Percentiles rank a stretch among this genome's conserved stretches.
phyloP scores from a whole-genome alignment of 2,797 vertebrate species.

The Phalloptychus januarius region DNA sequence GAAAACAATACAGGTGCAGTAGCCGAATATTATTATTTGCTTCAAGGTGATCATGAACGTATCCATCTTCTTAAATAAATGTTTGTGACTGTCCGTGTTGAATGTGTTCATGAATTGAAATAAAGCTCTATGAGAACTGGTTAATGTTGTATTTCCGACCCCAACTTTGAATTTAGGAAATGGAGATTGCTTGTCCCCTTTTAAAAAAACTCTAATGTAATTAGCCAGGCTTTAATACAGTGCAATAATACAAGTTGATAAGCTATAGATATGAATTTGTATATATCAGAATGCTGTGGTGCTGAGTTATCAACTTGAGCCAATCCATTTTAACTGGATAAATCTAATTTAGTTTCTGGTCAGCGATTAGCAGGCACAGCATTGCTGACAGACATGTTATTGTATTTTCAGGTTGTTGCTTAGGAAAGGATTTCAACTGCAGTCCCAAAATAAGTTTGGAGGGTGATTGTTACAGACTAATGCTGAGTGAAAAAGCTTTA shows the following conservation, averaged over 20 bases:
- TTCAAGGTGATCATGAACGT: background rate
- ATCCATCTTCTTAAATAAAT: background rate
- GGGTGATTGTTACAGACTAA: background rate
- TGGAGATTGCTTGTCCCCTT: background rate
- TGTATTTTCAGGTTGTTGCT: slow-evolving; percentile 1
- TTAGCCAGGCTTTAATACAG: background rate
- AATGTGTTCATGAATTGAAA: background rate
- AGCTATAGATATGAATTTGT: background rate
- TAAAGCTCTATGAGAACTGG: background rate
- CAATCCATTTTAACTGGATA: background rate
- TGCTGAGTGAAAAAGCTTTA: background rate
- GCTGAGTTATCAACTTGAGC: background rate
- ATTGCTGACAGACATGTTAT: background rate
- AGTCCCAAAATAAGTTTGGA: background rate
- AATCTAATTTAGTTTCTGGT: background rate
- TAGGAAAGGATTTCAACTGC: background rate
- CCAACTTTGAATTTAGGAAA: background rate
- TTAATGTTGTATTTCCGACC: background rate
- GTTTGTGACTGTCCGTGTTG: background rate
- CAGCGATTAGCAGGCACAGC: background rate
- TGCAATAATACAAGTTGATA: no score
- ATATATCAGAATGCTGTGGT: background rate
- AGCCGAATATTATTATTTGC: background rate
- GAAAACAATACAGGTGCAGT: background rate
- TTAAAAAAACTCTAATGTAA: background rate